These are phyloP conservation scores for Napeogenes sylphis DNA, from an alignment of 2,888 invertebrate genomes.

Conservation along the genomic window DNA sequence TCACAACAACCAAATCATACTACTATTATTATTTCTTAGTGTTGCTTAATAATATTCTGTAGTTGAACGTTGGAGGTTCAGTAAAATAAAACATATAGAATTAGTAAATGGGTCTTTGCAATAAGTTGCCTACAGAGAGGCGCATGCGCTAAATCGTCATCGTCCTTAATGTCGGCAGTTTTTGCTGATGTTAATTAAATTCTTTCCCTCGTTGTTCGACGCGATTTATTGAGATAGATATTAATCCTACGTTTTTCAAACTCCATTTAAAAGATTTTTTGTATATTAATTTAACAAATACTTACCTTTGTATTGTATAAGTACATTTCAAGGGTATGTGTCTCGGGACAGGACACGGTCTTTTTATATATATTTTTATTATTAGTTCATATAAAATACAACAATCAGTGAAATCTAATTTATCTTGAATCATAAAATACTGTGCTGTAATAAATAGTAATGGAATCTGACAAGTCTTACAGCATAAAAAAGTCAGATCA, in stretches of 20 bases:
- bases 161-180: slow-evolving; percentile 5
- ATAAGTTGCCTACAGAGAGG: neutral
- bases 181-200: slow-evolving; percentile 24
- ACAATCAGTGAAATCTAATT: neutral
- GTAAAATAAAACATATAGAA: too few relatives aligned
- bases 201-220: slow-evolving; percentile 15
- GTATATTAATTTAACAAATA: neutral
- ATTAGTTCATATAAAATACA: neutral
- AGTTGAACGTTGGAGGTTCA: too few relatives aligned
- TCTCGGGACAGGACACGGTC: too few relatives aligned
- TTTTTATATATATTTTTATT: too few relatives aligned
- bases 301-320: neutral
- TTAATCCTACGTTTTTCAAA: slow-evolving; percentile 17
- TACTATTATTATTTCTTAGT: too few relatives aligned
- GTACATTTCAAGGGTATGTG: too few relatives aligned
- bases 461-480: neutral
- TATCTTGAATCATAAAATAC: neutral
- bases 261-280: slow-evolving; percentile 3
- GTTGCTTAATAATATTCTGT: too few relatives aligned
- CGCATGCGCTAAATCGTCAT: neutral
- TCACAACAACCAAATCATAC: too few relatives aligned
- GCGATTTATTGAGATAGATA: slow-evolving; percentile 15
- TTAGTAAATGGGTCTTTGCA: too few relatives aligned
- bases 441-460: neutral
- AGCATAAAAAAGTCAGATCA: slow-evolving; percentile 5